Evolutionary conservation across 2,797 vertebrate species (phyloP), one percentile per base, ranked within the genome.

Genomic region (Malacoctenus gilli): DNA sequence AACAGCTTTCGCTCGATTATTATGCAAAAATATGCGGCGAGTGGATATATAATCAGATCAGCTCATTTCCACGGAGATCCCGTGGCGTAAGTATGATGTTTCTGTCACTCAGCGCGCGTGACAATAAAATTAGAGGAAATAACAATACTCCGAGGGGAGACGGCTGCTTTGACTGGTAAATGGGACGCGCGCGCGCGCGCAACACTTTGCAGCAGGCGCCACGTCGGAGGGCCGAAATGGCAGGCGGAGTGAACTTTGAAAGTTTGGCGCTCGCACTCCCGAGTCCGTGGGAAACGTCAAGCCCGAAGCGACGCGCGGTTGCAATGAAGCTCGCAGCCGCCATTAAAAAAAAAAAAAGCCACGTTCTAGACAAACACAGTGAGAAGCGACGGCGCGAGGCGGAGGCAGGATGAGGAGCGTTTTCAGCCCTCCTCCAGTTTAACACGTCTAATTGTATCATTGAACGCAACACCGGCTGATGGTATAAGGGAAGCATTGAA

Each of bases 321-420:
- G 63, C 28, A 46, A 72, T 72, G 65, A 77, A 74, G 52, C 5
- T 18, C 58, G 35, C 51, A 60, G 70, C 49, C 12, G 57, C 46
- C 12, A 11, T 51, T 56, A 61, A 64, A 73, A 53, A 40, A 25
- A n/a, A n/a, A n/a, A n/a, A n/a, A n/a, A n/a, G 9, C 2, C 13
- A 18, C 1, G 5, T 56, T 48, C 52, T 72, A 72, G 25, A 72
- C 36, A 58, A 68, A 72, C 36, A 42, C 13, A n/a, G 42, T 12
- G 3, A 35, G 23, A 39, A 37, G 9, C 58, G 30, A 28, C 5
- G 25, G 25, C 25, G 1, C 9, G 25, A 28, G 25, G 5, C n/a
- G n/a, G n/a, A n/a, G n/a, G n/a, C 25, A 6, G 25, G 9, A 5
- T 28, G 25, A 5, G 25, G 25, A 5, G 6, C 9, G 6, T 28